Base-by-base conservation (phyloP, 2,888 invertebrate species). In the Eilema caniola region DNA sequence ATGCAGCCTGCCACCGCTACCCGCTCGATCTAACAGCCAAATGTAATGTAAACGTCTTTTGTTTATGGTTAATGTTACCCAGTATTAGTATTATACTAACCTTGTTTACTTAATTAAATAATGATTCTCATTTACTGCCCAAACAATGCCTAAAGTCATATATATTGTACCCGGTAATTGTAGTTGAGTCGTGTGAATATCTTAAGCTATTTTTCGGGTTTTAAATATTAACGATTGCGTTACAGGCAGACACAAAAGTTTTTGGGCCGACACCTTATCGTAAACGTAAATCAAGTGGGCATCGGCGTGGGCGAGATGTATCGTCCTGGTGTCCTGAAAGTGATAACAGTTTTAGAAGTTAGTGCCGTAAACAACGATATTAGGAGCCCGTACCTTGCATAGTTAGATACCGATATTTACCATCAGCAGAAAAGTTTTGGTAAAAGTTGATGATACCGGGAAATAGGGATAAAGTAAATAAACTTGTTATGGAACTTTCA, bases 281-380 rank as follows among this genome's bases (percentile, higher is more conserved):
- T 89, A 86, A 89, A 83, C 86, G 92, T 93, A 93, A 93, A 93
- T 93, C 93, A 93, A 90, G 90, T 89, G 93, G 92, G 92, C 92
- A 91, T 89, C 87, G 90, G 87, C 81, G 85, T 88, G 86, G 85
- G 88, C 83, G 85, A 88, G 89, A 91, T 89, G 90, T 89, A 88
- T 88, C 70, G 71, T 70, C 84, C 77, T 84, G 84, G 88, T 88
- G 88, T 87, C 87, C 87, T 86, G 84, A 84, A 88, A 88, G 91
- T 90, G 92, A 92, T 92, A 93, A 92, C 90, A 91, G 85, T 90
- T 90, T n/a, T 86, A 85, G 85, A 89, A 91, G 86, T 90, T 86
- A 80, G 83, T 78, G 75, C 79, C 87, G 87, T 92, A 92, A 91
- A 92, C 90, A 92, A 89, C 77, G 85, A 88, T 90, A 90, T 91